phyloP scores from a whole-genome alignment of 2,113 vertebrate genomes.

The Syngnathus typhle region DNA sequence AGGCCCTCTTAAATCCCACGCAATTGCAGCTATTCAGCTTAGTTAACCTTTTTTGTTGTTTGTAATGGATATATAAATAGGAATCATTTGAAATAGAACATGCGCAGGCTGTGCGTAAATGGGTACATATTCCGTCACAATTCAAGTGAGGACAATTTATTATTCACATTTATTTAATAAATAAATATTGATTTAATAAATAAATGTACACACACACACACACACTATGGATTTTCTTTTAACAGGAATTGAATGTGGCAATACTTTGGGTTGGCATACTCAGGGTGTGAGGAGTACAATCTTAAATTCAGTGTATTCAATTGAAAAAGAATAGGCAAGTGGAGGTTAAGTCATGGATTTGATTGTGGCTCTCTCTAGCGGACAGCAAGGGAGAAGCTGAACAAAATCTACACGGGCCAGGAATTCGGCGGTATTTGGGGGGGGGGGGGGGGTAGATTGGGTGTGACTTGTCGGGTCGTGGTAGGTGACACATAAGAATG shows the following conservation, averaged over 20 bases:
- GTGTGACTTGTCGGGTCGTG: no score
- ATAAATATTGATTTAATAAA: background rate
- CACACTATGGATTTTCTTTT: background rate
- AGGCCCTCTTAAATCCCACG: conserved; percentile 30
- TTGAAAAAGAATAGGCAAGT: background rate
- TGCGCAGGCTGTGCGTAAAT: background rate
- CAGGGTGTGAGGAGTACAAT: background rate
- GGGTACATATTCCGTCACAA: background rate
- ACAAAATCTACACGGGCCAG: background rate
- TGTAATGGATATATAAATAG: background rate
- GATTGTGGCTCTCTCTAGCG: conserved; percentile 49
- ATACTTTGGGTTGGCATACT: background rate
- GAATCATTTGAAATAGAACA: background rate
- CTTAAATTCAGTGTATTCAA: background rate
- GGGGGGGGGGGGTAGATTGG: no score
- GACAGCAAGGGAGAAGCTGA: background rate
- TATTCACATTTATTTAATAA: background rate
- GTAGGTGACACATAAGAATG: no score
- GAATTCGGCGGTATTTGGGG: no score
- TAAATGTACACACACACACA: background rate
- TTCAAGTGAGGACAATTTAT: background rate
- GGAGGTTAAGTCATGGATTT: conserved; percentile 5
- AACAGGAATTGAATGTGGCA: background rate
- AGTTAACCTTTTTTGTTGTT: background rate
- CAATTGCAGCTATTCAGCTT: conserved; percentile 1